Base-by-base conservation (phyloP, 2,797 vertebrate genomes). In the Psittacula derbiana region DNA sequence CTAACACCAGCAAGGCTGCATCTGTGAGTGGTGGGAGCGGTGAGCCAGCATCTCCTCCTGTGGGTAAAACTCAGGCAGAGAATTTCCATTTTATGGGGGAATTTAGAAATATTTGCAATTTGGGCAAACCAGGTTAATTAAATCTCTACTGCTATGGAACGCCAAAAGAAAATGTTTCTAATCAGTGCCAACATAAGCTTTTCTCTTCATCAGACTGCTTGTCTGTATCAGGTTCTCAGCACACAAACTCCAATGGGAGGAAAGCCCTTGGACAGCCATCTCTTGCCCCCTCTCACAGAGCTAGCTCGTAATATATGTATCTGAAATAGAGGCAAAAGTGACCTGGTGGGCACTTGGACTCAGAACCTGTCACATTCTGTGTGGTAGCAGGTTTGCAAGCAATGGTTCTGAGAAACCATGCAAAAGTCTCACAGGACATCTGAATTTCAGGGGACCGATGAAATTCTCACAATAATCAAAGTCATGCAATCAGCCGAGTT, bases 31-130 rank as follows among this genome's bases (percentile, higher is more conserved):
- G 16, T 41, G 40, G 60, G 14, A 73, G 31, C 1, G 0, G 12
- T 6, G 8, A 92, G 36, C 10, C 0, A 0, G 4, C 0, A 2
- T 19, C 36, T 62, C 47, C n/a, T 88, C 25, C 31, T 60, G 53
- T 7, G 16, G 27, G 16, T 15, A 55, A n/a, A 23, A 74, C 16
- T 70, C 47, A 6, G 16, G 47, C 11, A 10, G 8, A 84, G 20
- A 50, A 74, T 78, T 92, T 53, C 16, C 30, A 16, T 58, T 61
- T 79, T 24, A 12, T 5, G 27, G 57, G 9, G 10, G 7, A 41
- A 80, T 86, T 66, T 8, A 50, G 20, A 78, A 67, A 49, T 65
- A 62, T 10, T 58, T 78, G 17, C 3, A 3, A 60, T 73, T 74
- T 36, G 24, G 20, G 6, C 4, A 12, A 84, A 60, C 16, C 10